phyloP scores from a whole-genome alignment of 2,113 vertebrate species.

The Seriola rivoliana region DNA sequence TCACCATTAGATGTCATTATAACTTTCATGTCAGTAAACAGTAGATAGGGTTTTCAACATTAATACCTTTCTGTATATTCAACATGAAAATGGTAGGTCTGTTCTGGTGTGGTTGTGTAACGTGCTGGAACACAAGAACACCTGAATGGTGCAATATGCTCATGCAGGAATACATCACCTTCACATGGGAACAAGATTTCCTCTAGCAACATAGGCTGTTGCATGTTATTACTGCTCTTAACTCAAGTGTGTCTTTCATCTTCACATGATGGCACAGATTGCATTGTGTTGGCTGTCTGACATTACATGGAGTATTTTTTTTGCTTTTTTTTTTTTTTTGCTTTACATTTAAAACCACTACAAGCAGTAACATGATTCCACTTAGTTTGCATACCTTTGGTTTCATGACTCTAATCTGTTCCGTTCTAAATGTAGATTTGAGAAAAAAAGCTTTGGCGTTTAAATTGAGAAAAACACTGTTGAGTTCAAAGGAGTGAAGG shows the following conservation, averaged over 20 bases:
- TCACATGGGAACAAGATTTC: not conserved
- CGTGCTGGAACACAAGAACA: not conserved
- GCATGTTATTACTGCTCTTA: not conserved
- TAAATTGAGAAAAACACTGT: not conserved
- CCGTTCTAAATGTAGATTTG: not conserved
- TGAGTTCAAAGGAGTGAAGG: conserved; percentile 11
- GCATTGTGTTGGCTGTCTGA: not conserved
- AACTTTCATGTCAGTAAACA: too few species aligned
- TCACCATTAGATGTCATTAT: too few species aligned
- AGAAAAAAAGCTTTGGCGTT: not conserved
- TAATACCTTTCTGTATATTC: too few species aligned
- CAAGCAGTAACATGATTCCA: not conserved
- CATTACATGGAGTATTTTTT: not conserved
- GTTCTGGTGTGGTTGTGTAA: too few species aligned
- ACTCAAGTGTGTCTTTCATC: not conserved
- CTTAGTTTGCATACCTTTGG: not conserved
- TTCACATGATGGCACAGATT: not conserved
- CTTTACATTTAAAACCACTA: conserved; percentile 6
- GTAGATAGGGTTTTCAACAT: too few species aligned
- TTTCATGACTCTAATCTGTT: not conserved
- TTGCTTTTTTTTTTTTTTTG: not conserved
- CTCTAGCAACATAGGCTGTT: not conserved
- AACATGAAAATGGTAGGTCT: too few species aligned
- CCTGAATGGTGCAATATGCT: not conserved
- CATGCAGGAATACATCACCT: not conserved